A percentile compares a stretch with the other conserved stretches of the same genome.
These are phyloP conservation scores for Girardia tigrina DNA, from an alignment of 2,888 invertebrate species.

Conservation along the genomic window DNA sequence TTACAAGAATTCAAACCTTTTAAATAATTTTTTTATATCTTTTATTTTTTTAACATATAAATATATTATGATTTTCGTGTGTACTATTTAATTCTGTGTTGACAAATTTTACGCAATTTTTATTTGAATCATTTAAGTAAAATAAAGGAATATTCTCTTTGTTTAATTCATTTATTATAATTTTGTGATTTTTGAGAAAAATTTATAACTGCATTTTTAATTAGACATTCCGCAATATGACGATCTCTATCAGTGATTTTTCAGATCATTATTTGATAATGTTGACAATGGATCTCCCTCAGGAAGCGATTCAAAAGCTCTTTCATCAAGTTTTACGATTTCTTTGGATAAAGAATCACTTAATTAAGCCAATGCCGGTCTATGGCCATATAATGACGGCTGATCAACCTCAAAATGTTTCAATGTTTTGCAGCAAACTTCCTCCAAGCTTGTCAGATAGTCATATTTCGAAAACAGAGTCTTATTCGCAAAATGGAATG, in stretches of 20 bases:
- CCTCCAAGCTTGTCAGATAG: background rate
- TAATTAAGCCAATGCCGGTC: background rate
- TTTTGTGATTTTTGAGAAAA: too few species aligned
- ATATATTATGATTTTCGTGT: too few species aligned
- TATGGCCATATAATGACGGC: conserved; percentile 13
- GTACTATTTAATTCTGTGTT: too few species aligned
- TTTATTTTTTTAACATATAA: too few species aligned
- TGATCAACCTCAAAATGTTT: conserved; percentile 18
- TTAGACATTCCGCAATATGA: conserved; percentile 2
- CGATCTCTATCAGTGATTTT: background rate
- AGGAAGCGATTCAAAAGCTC: background rate
- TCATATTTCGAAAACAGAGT: conserved; percentile 15
- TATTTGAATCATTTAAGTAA: too few species aligned
- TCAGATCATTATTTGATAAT: conserved; percentile 11
- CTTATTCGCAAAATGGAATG: background rate
- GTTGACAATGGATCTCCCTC: background rate
- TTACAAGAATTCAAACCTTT: too few species aligned
- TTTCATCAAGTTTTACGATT: background rate
- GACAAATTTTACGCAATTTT: too few species aligned
- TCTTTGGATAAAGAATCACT: background rate
- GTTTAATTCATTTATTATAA: too few species aligned
- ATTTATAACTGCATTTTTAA: too few species aligned
- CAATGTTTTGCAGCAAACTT: background rate
- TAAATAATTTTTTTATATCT: too few species aligned
- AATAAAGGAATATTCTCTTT: too few species aligned